These are phyloP conservation scores for Procambarus virginalis DNA, from an alignment of 1,140 invertebrate species.

Conservation along the genomic window DNA sequence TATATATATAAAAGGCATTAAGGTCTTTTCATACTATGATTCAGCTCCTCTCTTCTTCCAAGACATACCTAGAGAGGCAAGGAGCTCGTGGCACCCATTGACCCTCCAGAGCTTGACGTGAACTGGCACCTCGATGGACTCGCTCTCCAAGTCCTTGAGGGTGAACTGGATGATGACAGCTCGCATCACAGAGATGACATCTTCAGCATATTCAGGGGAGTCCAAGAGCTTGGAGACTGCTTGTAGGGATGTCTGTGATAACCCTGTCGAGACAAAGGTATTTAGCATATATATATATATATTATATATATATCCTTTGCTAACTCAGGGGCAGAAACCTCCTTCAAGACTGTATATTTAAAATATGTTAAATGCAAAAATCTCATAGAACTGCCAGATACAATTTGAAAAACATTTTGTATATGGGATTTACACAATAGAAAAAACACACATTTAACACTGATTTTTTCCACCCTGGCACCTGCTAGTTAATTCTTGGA, in stretches of 20 bases:
- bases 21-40: too few species aligned
- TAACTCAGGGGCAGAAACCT: too few species aligned
- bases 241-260: constrained; percentile 84
- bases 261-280: constrained; percentile 75
- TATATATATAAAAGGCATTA: too few species aligned
- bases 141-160: constrained; percentile 80
- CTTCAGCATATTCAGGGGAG: constrained; percentile 86
- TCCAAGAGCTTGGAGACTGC: constrained; percentile 87
- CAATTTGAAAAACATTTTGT: too few species aligned
- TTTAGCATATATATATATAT: background rate
- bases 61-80: constrained; percentile 86
- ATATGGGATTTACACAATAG: too few species aligned
- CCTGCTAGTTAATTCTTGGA: too few species aligned
- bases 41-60: background rate
- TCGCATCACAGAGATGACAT: constrained; percentile 89
- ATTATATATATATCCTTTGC: too few species aligned
- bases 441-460: too few species aligned
- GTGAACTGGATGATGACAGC: constrained; percentile 83
- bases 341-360: too few species aligned
- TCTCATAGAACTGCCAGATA: too few species aligned
- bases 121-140: constrained; percentile 85
- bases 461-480: too few species aligned
- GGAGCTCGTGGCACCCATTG: constrained; percentile 93
- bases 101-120: constrained; percentile 88
- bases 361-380: too few species aligned